Evolutionary conservation across 2,888 invertebrate genomes (phyloP).

Genomic region (Ectropis crepuscularia): DNA sequence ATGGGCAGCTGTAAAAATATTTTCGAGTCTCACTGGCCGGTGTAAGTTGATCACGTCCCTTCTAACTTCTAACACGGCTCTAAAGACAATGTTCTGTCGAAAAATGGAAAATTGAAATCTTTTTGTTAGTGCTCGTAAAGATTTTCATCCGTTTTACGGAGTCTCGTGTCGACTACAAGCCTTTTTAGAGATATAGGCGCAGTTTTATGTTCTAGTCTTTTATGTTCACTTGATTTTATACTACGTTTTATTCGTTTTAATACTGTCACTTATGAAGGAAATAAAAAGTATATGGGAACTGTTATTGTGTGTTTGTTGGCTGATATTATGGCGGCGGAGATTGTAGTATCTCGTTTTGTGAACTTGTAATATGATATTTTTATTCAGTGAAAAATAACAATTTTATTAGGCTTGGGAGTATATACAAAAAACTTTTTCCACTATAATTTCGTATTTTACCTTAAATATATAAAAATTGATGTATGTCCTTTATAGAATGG

Average conservation of each 20-base stretch:
- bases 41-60: conserved; percentile 60
- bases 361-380: no score
- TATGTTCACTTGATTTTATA: conserved; percentile 36
- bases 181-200: conserved; percentile 37
- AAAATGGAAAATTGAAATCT: conserved; percentile 57
- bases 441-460: no score
- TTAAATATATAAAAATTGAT: no score
- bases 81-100: conserved; percentile 42
- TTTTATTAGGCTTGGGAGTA: no score
- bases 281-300: conserved; percentile 16
- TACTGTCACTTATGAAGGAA: conserved; percentile 23
- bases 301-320: conserved; percentile 5
- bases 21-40: conserved; percentile 46
- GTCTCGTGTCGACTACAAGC: conserved; percentile 30
- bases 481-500: no score
- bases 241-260: conserved; percentile 30
- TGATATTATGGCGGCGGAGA: not conserved
- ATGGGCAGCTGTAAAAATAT: conserved; percentile 47
- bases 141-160: conserved; percentile 43
- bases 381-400: no score
- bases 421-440: no score
- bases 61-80: conserved; percentile 50
- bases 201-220: conserved; percentile 27
- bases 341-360: not conserved
- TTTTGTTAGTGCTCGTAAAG: conserved; percentile 55